phyloP scores from a whole-genome alignment of 2,113 vertebrate genomes.

The Odocoileus hemionus region DNA sequence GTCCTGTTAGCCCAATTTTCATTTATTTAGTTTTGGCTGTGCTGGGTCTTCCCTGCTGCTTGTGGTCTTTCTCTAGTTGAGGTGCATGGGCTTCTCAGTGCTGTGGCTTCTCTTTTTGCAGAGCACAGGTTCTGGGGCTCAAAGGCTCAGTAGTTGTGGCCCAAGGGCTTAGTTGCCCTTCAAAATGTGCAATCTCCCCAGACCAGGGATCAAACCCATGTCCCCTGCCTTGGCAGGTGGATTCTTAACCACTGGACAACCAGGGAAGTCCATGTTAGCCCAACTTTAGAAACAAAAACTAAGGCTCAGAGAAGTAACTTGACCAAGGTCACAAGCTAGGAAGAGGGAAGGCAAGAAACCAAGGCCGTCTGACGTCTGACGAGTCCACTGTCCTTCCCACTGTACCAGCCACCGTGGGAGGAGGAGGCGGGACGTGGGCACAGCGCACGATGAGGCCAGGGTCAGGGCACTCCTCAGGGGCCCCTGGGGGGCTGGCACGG shows the following conservation, averaged over 20 bases:
- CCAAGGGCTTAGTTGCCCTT: not conserved
- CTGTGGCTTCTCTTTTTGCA: not conserved
- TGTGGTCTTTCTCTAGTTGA: not conserved
- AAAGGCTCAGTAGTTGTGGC: not conserved
- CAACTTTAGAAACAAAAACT: constrained; percentile 21
- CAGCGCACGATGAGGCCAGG: not conserved
- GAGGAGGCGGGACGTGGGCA: not conserved
- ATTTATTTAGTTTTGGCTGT: not conserved
- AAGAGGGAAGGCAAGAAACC: not conserved
- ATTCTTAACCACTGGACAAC: not conserved
- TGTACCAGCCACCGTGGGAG: not conserved
- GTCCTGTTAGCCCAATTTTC: not conserved
- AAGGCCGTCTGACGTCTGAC: not conserved
- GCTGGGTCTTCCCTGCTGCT: not conserved
- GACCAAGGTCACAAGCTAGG: not conserved
- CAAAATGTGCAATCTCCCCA: not conserved
- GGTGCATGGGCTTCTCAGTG: not conserved
- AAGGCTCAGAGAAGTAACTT: not conserved
- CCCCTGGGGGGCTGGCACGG: too few relatives aligned
- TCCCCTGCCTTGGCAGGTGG: not conserved
- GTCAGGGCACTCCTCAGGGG: not conserved
- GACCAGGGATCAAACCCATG: not conserved
- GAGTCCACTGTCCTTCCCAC: not conserved
- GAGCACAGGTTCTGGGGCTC: not conserved
- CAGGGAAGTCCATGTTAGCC: not conserved